Evolutionary conservation across 2,113 vertebrate genomes (phyloP), one percentile per base, ranked within the genome.

Genomic region (Caranx melampygus): DNA sequence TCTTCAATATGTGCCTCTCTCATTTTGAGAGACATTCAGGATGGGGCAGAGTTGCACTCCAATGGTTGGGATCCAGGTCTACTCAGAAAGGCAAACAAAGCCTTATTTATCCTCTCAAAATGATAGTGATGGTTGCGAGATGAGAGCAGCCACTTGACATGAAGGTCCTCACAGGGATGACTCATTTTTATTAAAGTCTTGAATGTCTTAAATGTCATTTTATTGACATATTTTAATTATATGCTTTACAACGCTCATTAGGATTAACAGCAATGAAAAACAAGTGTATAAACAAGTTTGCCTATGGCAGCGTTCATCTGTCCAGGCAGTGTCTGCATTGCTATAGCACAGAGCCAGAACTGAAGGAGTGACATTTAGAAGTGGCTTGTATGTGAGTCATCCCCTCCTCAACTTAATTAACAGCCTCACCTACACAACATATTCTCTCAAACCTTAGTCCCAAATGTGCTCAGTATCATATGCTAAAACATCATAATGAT

Each of bases 351-450:
- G 58, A 85, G 85, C 18, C 63, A 44, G 64, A 52, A 63, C 21
- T 69, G 60, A 83, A 59, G 75, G 64, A 57, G 51, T 79, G 78
- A 90, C 91, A 87, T 78, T 87, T 81, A 62, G 47, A 80, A 74
- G 37, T 52, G 78, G 74, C 66, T 37, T 75, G 42, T 20, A 18
- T 60, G 67, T 91, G 86, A 92, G 42, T 92, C 87, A 90, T 72
- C 66, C 10, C 44, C 51, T 81, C 72, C 13, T 70, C 84, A 75
- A 64, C 44, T 78, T 78, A 77, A 88, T 90, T 82, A 85, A 72
- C 35, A 75, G n/a, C 66, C 16, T 65, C 70, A 75, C 72, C 65
- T 31, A 83, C 72, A 75, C 61, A 75, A 60, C 44, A 37, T 37
- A 16, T 16, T 71, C 58, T 42, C 13, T 35, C 62, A n/a, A 63